phyloP scores from a whole-genome alignment of 2,113 vertebrate genomes.

The Carollia perspicillata region DNA sequence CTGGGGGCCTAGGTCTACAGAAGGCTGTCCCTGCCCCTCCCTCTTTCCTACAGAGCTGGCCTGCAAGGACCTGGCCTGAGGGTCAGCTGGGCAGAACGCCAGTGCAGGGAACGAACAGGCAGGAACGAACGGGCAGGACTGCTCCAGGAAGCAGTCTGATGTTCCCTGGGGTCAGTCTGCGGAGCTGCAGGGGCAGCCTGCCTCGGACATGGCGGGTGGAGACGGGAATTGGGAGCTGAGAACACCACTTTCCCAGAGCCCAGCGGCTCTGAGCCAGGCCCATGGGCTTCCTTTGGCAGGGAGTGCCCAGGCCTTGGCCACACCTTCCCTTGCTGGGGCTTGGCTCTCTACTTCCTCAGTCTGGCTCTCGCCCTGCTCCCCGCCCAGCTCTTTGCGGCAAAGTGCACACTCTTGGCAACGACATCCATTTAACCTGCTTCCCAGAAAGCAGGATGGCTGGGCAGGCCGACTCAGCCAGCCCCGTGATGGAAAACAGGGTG shows the following conservation, averaged over 20 bases:
- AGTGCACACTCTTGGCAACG: background rate
- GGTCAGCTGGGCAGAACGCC: constrained; percentile 1
- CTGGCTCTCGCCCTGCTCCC: background rate
- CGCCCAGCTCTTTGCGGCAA: background rate
- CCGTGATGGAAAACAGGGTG: background rate
- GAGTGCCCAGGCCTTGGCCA: background rate
- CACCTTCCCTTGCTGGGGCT: constrained; percentile 60
- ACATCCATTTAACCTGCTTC: background rate
- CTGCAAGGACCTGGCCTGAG: background rate
- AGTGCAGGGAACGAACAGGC: background rate
- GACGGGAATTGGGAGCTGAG: background rate
- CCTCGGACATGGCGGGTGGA: background rate
- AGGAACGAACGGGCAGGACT: too few species aligned
- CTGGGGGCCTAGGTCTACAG: background rate
- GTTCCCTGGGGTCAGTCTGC: background rate
- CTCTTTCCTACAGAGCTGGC: background rate
- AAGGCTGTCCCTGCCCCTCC: background rate
- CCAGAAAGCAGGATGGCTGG: background rate
- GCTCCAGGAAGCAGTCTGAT: constrained; percentile 13
- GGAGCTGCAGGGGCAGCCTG: background rate
- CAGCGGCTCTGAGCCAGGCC: constrained; percentile 11
- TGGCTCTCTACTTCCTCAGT: background rate
- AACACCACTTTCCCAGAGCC: constrained; percentile 28
- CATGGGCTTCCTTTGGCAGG: background rate
- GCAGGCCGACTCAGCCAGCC: background rate